Base-by-base conservation (phyloP, 2,113 vertebrate species). In the Rhynchomys soricoides region DNA sequence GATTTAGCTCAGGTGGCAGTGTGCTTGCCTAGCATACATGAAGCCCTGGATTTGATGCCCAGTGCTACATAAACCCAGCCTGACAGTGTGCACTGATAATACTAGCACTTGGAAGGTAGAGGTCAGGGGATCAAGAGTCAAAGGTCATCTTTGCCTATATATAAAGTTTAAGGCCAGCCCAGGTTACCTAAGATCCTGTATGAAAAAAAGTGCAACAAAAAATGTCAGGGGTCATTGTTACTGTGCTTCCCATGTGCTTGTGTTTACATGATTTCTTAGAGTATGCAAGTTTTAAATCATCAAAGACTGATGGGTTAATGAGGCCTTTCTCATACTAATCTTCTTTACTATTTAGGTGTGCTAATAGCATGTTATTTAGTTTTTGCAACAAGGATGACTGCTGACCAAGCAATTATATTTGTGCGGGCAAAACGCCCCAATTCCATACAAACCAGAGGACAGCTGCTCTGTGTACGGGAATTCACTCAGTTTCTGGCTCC, bases 321-420 rank as follows among this genome's bases (percentile, higher is more conserved):
- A 96, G 66, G n/a, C 13, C 78, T 89, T 87, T 96, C 89, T 96
- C 31, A 91, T 87, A 5, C 31, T 40, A n/a, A 10, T 95, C 22
- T 29, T 97, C 37, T 89, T 97, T 1, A 87, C 0, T 95, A 75
- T 97, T 45, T 90, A 99, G 99, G 99, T 95, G 99, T 99, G 95
- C 97, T 99, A 75, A 98, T 99, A 98, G 99, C 99, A 40, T 99
- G 99, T 98, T 99, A 99, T 95, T 98, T 99, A 95, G 99, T 99
- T 94, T 99, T 99, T 98, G 99, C 99, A 6, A 99, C 99, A 62
- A 98, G 99, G 91, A 99, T 99, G 99, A 99, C 98, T 0, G 99
- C 99, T 37, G 99, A 99, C 97, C 99, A 99, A 97, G 99, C 99
- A 21, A 99, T 99, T 97, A 97, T 99, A 96, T 99, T 99, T 96